Conservation (phyloP, 2,797 vertebrate genomes). For the Halcyon smyrnensis region DNA sequence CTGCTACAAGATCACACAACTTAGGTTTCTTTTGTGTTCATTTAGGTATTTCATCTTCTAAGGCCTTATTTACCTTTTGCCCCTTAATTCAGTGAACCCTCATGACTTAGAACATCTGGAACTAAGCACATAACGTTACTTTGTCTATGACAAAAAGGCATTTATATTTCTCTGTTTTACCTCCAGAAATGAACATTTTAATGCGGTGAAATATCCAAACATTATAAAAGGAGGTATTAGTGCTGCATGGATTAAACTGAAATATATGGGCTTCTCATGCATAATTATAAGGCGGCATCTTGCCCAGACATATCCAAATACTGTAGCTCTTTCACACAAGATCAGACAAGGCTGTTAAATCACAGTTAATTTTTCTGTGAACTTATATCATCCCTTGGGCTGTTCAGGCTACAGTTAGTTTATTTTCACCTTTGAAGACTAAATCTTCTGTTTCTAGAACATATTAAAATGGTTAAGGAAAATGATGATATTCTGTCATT, state of each 20-base stretch:
- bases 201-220: neutral
- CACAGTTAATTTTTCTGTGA: conserved; percentile 48
- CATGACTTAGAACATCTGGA: neutral
- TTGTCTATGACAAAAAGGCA: neutral
- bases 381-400: neutral
- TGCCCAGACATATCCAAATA: neutral
- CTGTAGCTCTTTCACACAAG: conserved; percentile 15
- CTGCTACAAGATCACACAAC: neutral
- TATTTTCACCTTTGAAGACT: conserved; percentile 36
- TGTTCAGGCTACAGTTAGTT: neutral
- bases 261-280: neutral
- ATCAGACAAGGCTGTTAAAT: conserved; percentile 36
- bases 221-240: neutral
- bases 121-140: neutral
- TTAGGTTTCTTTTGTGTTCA: neutral
- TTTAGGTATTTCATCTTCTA: neutral
- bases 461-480: neutral
- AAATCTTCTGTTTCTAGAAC: neutral
- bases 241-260: neutral
- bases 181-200: neutral
- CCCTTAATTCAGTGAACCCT: neutral
- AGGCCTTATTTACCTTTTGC: neutral
- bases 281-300: neutral
- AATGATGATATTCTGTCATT: neutral
- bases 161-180: neutral